Evolutionary conservation across 2,888 invertebrate species (phyloP), one percentile per base, ranked within the genome.

Genomic region (Ceraclea dissimilis): DNA sequence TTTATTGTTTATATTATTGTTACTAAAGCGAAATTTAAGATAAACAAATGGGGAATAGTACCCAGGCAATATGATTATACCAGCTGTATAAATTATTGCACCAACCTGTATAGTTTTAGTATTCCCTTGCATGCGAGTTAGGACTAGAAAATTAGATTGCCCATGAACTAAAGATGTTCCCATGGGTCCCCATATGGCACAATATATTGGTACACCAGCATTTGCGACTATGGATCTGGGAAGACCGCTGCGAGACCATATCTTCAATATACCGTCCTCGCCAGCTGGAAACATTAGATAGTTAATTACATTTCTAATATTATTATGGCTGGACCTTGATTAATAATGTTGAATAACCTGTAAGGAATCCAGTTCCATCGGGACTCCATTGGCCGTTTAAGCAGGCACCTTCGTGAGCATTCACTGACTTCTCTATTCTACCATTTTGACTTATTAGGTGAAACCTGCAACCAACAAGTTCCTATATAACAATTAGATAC

Each of bases 241-340:
- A 80, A 94, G 88, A 13, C 97, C 98, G 66, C 90, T 93, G 48
- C 95, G 80, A 0, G 98, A 98, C 98, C 98, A 99, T 58, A 98
- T 87, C 75, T 97, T 97, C 2, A 98, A 85, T 56, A 85, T 83
- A 1, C 98, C 99, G 75, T 99, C 99, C 77, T 99, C 98, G 0
- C 97, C 97, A 60, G 90, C 96, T 88, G 71, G 16, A 66, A 26
- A 26, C 10, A 26, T n/a, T n/a, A n/a, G n/a, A n/a, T n/a, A n/a
- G n/a, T n/a, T n/a, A 66, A 11, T 10, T 33, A 11, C n/a, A n/a
- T n/a, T n/a, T n/a, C n/a, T n/a, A n/a, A n/a, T n/a, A n/a, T n/a
- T n/a, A n/a, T n/a, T n/a, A n/a, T n/a, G n/a, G n/a, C n/a, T n/a
- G n/a, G n/a, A 31, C 31, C 31, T 31, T 31, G 11, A 31, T 8